Conservation (phyloP, 2,888 invertebrate genomes). For the Lasioglossum figueresi region DNA sequence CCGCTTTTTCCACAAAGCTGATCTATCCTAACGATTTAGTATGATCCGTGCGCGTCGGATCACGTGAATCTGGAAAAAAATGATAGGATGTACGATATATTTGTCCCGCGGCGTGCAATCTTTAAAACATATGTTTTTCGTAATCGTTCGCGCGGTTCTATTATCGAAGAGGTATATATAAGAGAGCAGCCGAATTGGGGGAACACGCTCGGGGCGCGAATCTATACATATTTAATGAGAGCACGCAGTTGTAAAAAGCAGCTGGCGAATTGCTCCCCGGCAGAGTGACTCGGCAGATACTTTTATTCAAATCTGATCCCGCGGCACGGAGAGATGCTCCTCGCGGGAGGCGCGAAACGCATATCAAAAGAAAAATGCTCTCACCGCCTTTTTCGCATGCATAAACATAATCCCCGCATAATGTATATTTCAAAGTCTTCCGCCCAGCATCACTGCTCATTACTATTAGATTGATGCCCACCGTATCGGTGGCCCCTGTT, state of each 20-base stretch:
- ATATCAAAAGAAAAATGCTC: conserved; percentile 83
- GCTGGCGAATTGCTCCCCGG: conserved; percentile 69
- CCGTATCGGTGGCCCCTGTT: conserved; percentile 1
- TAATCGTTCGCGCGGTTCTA: conserved; percentile 78
- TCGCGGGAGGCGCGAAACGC: conserved; percentile 68
- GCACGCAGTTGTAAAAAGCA: conserved; percentile 80
- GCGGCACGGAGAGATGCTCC: conserved; percentile 73
- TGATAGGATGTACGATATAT: conserved; percentile 46
- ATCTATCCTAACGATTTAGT: conserved; percentile 20
- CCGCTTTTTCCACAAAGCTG: too few relatives aligned
- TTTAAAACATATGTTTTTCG: conserved; percentile 77
- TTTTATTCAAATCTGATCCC: conserved; percentile 83
- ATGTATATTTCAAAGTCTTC: conserved; percentile 81
- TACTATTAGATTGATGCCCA: conserved; percentile 77
- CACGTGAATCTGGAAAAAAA: conserved; percentile 27
- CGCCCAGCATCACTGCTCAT: conserved; percentile 75
- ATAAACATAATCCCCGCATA: conserved; percentile 81
- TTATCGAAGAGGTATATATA: conserved; percentile 61
- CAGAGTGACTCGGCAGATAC: conserved; percentile 74
- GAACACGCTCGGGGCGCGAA: conserved; percentile 71
- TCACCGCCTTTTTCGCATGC: conserved; percentile 81
- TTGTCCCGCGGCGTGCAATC: conserved; percentile 63
- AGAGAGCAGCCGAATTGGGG: conserved; percentile 64
- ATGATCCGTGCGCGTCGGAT: conserved; percentile 1
- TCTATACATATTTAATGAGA: conserved; percentile 84